These are phyloP conservation scores for Drosophila borborema DNA, from an alignment of 2,888 invertebrate species.

Conservation along the genomic window DNA sequence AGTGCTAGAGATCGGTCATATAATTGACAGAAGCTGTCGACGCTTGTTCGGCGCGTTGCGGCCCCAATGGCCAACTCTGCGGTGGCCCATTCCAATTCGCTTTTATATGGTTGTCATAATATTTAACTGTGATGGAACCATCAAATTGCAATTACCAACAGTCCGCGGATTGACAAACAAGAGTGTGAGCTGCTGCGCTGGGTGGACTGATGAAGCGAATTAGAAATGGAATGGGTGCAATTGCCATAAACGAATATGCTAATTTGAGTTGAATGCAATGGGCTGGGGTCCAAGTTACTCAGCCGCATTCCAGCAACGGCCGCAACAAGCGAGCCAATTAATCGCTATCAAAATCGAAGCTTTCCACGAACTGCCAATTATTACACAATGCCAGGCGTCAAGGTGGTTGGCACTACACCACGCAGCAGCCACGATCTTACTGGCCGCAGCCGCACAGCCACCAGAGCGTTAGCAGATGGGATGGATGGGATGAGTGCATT, in stretches of 20 bases:
- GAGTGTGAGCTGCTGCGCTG: slow-evolving; percentile 5
- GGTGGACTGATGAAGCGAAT: slow-evolving; percentile 30
- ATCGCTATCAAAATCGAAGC: slow-evolving; percentile 72
- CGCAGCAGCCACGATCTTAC: slow-evolving; percentile 18
- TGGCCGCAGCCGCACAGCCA: slow-evolving; percentile 8
- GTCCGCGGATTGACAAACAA: slow-evolving; percentile 13
- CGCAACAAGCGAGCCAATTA: slow-evolving; percentile 66
- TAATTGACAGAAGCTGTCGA: slow-evolving; percentile 74
- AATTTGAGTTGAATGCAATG: slow-evolving; percentile 51
- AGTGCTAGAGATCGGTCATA: slow-evolving; percentile 43
- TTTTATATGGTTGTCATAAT: slow-evolving; percentile 70
- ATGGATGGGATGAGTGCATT: slow-evolving; percentile 39
- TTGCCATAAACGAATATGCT: slow-evolving; percentile 76
- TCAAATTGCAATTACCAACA: slow-evolving; percentile 62
- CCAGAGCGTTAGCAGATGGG: slow-evolving; percentile 4
- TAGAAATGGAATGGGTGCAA: slow-evolving; percentile 56
- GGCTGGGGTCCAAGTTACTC: slow-evolving; percentile 39
- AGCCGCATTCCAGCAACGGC: slow-evolving; percentile 49
- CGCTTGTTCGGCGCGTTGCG: slow-evolving; percentile 7
- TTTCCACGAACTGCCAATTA: slow-evolving; percentile 78
- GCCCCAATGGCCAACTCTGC: slow-evolving; percentile 26
- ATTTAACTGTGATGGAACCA: slow-evolving; percentile 60
- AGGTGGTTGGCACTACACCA: slow-evolving; percentile 46
- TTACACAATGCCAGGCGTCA: slow-evolving; percentile 79
- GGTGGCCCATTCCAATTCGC: slow-evolving; percentile 66